Base-by-base conservation (phyloP, 2,797 vertebrate genomes). In the Petrocephalus schoutedeni region DNA sequence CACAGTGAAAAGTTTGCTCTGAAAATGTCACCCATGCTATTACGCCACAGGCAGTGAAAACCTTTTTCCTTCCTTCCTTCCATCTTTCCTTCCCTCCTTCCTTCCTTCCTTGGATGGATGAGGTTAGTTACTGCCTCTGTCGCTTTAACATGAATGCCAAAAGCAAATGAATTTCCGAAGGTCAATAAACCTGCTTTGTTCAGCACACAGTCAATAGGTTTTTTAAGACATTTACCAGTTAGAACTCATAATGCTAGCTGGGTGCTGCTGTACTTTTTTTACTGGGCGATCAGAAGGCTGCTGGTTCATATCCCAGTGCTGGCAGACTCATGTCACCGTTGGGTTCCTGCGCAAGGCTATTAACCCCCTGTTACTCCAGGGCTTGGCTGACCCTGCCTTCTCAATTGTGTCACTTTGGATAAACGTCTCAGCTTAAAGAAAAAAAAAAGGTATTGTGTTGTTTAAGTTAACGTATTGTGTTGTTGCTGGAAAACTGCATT, bases 1-100 rank as follows among this genome's bases (percentile, higher is more conserved):
- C 41, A 83, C 49, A 23, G 10, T 83, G 80, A 53, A 51, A 49
- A 83, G 77, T 83, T 83, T 83, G 80, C 45, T 83, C 49, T 83
- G 80, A 83, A 83, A 83, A 83, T 83, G 49, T 83, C 80, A 53
- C 41, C 80, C 45, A 49, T 21, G 41, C 19, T 83, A 53, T 53
- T 83, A 8, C 53, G 49, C 49, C 49, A 23, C 49, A 83, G 21
- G 80, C 49, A 83, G 19, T 0, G 1, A 53, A 83, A 83, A 41
- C 36, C 36, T 41, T 41, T 83, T 53, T 23, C 9, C 9, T 21
- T 9, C 28, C 4, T 28, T 28, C 28, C 28, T 28, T 74, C 2
- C 36, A 1, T 45, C 54, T n/a, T 3, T 21, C 19, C n/a, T 21
- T n/a, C 58, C n/a, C 3, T 19, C n/a, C 2, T 59, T 21, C n/a